Conservation (phyloP, 2,888 invertebrate genomes). For the Erebia epiphron region DNA sequence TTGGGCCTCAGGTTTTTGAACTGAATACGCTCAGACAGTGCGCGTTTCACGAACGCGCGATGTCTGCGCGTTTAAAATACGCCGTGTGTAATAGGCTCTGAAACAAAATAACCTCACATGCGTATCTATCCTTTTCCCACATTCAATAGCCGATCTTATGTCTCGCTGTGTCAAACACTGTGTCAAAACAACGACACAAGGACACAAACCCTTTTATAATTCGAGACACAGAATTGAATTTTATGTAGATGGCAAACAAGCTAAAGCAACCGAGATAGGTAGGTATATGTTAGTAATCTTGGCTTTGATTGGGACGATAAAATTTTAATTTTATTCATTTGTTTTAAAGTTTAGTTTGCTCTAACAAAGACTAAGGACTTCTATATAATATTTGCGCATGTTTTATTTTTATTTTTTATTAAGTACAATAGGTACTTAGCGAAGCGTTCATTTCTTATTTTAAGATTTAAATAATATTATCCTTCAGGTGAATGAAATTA, state of each 20-base stretch:
- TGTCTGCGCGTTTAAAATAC: too few relatives aligned
- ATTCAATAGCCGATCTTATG: constrained; percentile 2
- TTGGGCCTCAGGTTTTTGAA: too few relatives aligned
- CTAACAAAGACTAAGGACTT: not conserved
- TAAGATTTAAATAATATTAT: constrained; percentile 19
- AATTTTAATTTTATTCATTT: constrained; percentile 21
- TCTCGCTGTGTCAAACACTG: constrained; percentile 19
- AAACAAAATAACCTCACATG: constrained; percentile 1
- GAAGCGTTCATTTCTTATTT: constrained; percentile 29
- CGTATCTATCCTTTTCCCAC: constrained; percentile 15
- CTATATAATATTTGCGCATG: constrained; percentile 5
- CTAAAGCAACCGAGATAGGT: constrained; percentile 19
- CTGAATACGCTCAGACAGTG: too few relatives aligned
- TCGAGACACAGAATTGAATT: constrained; percentile 23
- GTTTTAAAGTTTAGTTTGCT: constrained; percentile 3
- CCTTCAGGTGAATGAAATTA: constrained; percentile 1
- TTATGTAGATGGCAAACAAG: constrained; percentile 27
- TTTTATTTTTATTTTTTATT: constrained; percentile 23
- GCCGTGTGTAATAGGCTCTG: too few relatives aligned
- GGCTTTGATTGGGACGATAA: not conserved
- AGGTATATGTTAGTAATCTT: constrained; percentile 20
- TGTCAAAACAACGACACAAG: constrained; percentile 20
- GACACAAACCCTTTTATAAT: constrained; percentile 23
- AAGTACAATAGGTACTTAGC: constrained; percentile 19
- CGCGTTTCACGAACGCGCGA: too few relatives aligned